Evolutionary conservation across 2,797 vertebrate species (phyloP).

Genomic region (Microctenopoma lineatum): DNA sequence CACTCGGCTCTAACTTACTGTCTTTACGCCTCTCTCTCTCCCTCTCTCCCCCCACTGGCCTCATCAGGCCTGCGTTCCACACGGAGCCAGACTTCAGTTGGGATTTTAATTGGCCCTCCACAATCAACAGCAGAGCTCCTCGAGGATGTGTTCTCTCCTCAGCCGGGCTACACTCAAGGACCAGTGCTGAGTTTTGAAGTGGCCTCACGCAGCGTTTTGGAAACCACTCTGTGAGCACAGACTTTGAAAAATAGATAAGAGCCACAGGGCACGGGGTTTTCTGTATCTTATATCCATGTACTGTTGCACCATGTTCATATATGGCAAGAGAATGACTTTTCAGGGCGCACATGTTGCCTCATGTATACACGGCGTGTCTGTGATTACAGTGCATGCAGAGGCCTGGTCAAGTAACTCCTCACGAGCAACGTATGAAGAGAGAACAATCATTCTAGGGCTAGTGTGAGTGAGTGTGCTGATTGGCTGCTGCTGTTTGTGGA

Average conservation of each 20-base stretch:
- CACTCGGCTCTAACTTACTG: constrained; percentile 44
- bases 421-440: constrained; percentile 31
- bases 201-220: constrained; percentile 80
- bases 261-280: constrained; percentile 67
- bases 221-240: constrained; percentile 71
- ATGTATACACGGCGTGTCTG: constrained; percentile 6
- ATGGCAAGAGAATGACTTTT: constrained; percentile 42
- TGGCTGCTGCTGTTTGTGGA: constrained; percentile 49
- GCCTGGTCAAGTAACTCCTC: constrained; percentile 16
- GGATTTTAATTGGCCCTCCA: constrained; percentile 84
- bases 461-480: constrained; percentile 37
- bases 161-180: constrained; percentile 76
- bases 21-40: constrained; percentile 33
- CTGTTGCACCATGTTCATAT: constrained; percentile 43
- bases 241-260: constrained; percentile 80
- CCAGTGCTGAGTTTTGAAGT: constrained; percentile 77
- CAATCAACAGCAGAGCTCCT: constrained; percentile 79
- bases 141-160: constrained; percentile 72
- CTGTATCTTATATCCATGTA: constrained; percentile 59
- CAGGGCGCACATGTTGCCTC: constrained; percentile 12
- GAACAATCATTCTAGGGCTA: constrained; percentile 37
- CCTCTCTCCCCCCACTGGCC: constrained; percentile 58
- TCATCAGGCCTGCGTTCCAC: constrained; percentile 73
- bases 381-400: not conserved
- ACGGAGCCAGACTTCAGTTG: constrained; percentile 59